Conservation (phyloP, 2,797 vertebrate genomes). For the Diplodus puntazzo region DNA sequence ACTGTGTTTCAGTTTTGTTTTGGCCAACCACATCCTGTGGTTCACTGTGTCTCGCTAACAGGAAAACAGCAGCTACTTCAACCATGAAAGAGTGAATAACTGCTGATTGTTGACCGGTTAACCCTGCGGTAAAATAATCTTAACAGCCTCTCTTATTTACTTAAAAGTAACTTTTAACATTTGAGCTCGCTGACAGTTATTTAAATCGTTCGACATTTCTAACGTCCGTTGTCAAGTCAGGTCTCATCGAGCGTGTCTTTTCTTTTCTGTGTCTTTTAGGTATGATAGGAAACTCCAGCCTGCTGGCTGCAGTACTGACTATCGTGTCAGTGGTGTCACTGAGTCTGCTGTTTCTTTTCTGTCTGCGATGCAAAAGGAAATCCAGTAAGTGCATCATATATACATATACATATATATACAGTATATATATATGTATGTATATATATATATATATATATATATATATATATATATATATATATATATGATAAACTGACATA, state of each 20-base stretch:
- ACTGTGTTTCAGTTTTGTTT: constrained; percentile 36
- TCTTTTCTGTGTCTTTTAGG: constrained; percentile 29
- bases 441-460: no score
- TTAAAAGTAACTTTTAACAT: neutral
- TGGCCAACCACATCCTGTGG: constrained; percentile 73
- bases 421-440: no score
- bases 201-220: neutral
- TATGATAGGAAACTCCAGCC: constrained; percentile 49
- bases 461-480: no score
- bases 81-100: neutral
- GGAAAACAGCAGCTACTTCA: constrained; percentile 26
- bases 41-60: neutral
- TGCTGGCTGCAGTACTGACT: constrained; percentile 43
- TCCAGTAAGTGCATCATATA: constrained; percentile 55
- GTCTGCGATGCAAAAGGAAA: constrained; percentile 70
- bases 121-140: no score
- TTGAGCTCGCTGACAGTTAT: neutral
- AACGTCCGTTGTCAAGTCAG: neutral
- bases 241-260: neutral
- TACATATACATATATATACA: no score
- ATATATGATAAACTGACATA: no score
- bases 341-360: constrained; percentile 59
- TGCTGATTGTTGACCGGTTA: constrained; percentile 25
- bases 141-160: neutral
- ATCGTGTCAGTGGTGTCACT: constrained; percentile 36